Evolutionary conservation across 2,888 invertebrate species (phyloP), one percentile per base, ranked within the genome.

Genomic region (Euplagia quadripunctaria): DNA sequence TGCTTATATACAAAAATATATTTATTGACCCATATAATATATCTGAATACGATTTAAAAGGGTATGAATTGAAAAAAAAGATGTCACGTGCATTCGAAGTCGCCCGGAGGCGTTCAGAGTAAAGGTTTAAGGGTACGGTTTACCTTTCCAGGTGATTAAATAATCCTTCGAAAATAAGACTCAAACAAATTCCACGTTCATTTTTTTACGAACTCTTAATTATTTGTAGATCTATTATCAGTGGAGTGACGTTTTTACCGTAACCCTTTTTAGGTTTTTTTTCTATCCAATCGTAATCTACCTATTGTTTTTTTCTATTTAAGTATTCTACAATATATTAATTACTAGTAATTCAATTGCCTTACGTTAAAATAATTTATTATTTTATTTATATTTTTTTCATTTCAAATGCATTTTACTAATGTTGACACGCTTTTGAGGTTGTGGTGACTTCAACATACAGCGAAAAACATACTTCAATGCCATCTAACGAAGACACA

Each of bases 91-190:
- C 73, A 69, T 51, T 31, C 31, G 31, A 31, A 46, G 31, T 16
- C 17, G 8, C 31, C 49, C 64, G 42, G n/a, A 69, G n/a, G 58
- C 49, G 41, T 68, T 69, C 31, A 64, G 52, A 69, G 61, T 58
- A 51, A 73, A 66, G 70, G 73, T 65, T 52, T 58, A 46, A 68
- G 65, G 64, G 64, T 51, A 68, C 51, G 42, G 52, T 69, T 68
- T 63, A 69, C 73, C 73, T 52, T 73, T 73, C 66, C 66, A 51
- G 66, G 51, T 73, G 73, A 73, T 66, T 66, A 52, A 70, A 67
- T 66, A 67, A 43, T 52, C 66, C 66, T 46, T 64, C 55, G 46
- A 17, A 64, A 69, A 69, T 61, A 65, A 58, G 65, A 69, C 61
- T 49, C 49, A 64, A 46, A 68, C 51, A 72, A 68, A 51, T 52